Conservation (phyloP, 2,113 vertebrate species). For the Erpornis zantholeuca region DNA sequence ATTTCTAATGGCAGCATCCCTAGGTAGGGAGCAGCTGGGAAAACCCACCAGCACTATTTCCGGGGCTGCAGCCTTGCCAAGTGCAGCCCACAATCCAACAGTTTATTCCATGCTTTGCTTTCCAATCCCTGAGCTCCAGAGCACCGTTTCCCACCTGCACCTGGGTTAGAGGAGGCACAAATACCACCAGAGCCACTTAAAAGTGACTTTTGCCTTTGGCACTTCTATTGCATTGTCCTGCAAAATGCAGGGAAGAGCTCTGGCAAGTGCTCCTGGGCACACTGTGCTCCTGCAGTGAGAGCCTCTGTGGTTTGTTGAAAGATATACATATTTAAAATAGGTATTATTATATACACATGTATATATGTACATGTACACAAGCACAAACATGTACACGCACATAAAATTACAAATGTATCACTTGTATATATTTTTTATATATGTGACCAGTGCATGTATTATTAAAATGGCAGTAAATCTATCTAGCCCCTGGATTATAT, state of each 20-base stretch:
- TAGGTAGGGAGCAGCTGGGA: neutral
- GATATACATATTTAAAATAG: neutral
- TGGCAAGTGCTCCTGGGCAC: neutral
- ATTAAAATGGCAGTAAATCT: neutral
- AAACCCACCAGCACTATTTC: neutral
- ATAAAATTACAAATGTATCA: neutral
- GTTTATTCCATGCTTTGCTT: neutral
- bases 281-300: neutral
- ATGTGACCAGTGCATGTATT: neutral
- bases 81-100: fast-evolving
- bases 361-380: neutral
- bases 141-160: fast-evolving
- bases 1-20: neutral
- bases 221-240: neutral
- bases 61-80: neutral
- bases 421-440: neutral
- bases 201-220: neutral
- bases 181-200: neutral
- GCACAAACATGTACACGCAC: neutral
- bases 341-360: neutral
- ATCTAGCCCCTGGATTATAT: neutral
- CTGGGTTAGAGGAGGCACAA: neutral
- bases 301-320: neutral
- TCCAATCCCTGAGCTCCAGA: neutral
- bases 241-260: neutral